These are phyloP conservation scores for Machaerirhynchus nigripectus DNA, from an alignment of 2,113 vertebrate species.

Conservation along the genomic window DNA sequence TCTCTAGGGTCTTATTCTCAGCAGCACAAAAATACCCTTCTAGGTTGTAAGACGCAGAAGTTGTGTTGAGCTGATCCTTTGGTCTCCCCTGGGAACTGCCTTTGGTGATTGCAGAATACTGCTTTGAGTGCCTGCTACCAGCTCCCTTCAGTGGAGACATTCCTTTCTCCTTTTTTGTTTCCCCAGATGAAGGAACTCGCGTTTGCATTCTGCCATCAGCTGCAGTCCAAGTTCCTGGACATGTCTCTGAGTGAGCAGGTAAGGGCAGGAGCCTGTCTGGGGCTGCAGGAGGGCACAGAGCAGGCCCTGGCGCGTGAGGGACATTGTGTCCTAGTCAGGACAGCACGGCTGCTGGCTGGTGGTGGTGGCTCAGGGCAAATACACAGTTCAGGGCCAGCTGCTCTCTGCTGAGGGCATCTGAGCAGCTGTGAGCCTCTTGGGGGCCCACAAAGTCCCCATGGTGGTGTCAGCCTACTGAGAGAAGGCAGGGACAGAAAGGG, in stretches of 20 bases:
- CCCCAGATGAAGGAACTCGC: slow-evolving; percentile 86
- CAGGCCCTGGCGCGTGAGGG: accelerated
- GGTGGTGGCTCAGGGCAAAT: not conserved
- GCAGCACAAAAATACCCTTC: not conserved
- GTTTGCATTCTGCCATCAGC: slow-evolving; percentile 87
- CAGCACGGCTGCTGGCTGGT: not conserved
- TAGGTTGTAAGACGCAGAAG: not conserved
- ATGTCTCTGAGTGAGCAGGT: slow-evolving; percentile 90
- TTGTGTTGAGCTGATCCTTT: not conserved
- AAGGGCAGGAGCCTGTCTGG: not conserved
- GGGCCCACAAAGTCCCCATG: not conserved
- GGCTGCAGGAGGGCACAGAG: not conserved
- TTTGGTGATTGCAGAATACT: not conserved
- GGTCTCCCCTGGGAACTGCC: not conserved
- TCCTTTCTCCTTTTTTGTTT: not conserved
- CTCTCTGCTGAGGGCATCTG: not conserved
- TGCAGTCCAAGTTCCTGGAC: slow-evolving; percentile 93
- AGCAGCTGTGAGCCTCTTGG: not conserved
- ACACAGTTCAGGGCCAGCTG: not conserved
- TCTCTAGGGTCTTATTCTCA: not conserved
- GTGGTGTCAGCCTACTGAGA: not conserved
- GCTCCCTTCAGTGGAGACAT: not conserved
- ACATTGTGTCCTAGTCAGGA: not conserved
- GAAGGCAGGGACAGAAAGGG: not conserved
- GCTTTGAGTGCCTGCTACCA: not conserved